Evolutionary conservation across 2,797 vertebrate genomes (phyloP).

Genomic region (Coregonus sp.): DNA sequence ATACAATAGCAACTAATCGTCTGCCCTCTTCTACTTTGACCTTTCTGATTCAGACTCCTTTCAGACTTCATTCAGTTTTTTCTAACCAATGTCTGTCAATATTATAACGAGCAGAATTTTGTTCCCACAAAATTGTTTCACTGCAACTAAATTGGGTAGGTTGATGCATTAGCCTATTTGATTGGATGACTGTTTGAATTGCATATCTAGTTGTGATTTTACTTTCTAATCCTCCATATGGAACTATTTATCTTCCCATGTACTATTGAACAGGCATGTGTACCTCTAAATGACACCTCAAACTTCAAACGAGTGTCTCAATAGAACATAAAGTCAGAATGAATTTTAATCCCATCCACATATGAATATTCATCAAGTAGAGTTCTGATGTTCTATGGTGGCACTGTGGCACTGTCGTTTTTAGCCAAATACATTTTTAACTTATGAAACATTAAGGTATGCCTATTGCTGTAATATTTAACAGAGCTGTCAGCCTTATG

Average conservation of each 20-base stretch:
- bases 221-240: constrained; percentile 54
- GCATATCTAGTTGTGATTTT: constrained; percentile 66
- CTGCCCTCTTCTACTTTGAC: background rate
- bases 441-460: constrained; percentile 24
- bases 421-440: constrained; percentile 23
- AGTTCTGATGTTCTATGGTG: background rate
- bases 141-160: background rate
- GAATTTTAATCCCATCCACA: constrained; percentile 22
- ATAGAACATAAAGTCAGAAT: constrained; percentile 39
- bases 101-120: background rate
- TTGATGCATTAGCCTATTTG: background rate
- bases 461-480: constrained; percentile 26
- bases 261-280: constrained; percentile 65
- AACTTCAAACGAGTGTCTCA: constrained; percentile 51
- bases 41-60: background rate
- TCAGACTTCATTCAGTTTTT: too few species aligned
- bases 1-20: constrained; percentile 23
- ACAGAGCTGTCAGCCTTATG: constrained; percentile 22
- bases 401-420: background rate
- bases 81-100: background rate
- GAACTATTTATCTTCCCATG: constrained; percentile 72
- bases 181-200: constrained; percentile 24
- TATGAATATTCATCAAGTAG: background rate
- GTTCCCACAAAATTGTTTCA: background rate
- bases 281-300: constrained; percentile 44